A percentile compares a stretch with the other conserved stretches of the same genome.
Conservation (phyloP, 2,113 vertebrate genomes). For the Thermophis baileyi region DNA sequence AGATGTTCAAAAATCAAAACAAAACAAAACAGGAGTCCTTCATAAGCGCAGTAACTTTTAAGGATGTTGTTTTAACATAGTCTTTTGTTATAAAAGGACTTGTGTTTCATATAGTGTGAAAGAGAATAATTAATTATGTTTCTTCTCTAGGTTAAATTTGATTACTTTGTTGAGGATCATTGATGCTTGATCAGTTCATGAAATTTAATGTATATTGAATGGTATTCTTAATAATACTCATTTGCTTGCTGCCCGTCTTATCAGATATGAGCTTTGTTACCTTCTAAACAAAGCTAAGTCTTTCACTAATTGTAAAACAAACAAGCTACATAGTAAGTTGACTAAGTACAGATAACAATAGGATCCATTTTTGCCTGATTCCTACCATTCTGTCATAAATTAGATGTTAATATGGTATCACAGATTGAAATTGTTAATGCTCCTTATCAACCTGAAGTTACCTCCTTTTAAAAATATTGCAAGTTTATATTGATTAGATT, state of each 20-base stretch:
- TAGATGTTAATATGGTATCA: not conserved
- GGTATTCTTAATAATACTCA: not conserved
- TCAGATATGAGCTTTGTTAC: not conserved
- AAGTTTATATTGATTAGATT: not conserved
- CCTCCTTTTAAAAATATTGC: not conserved
- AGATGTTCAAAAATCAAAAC: slow-evolving; percentile 19
- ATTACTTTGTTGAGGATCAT: slow-evolving; percentile 19
- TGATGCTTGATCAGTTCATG: not conserved
- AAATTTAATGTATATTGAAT: slow-evolving; percentile 10
- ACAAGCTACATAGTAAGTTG: not conserved
- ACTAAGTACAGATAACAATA: not conserved
- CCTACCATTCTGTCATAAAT: slow-evolving; percentile 2
- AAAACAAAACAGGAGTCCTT: not conserved
- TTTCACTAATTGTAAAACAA: not conserved
- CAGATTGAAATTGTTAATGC: not conserved
- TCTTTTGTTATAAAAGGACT: not conserved
- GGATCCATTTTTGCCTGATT: not conserved
- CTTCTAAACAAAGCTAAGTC: not conserved
- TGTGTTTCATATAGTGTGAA: not conserved
- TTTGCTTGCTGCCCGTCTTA: not conserved
- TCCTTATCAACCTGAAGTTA: not conserved
- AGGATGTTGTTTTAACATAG: slow-evolving; percentile 31
- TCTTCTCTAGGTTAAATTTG: slow-evolving; percentile 3
- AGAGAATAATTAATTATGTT: slow-evolving; percentile 24
- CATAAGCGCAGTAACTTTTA: slow-evolving; percentile 3